phyloP scores from a whole-genome alignment of 2,888 invertebrate species.

The Exocentrus adspersus region DNA sequence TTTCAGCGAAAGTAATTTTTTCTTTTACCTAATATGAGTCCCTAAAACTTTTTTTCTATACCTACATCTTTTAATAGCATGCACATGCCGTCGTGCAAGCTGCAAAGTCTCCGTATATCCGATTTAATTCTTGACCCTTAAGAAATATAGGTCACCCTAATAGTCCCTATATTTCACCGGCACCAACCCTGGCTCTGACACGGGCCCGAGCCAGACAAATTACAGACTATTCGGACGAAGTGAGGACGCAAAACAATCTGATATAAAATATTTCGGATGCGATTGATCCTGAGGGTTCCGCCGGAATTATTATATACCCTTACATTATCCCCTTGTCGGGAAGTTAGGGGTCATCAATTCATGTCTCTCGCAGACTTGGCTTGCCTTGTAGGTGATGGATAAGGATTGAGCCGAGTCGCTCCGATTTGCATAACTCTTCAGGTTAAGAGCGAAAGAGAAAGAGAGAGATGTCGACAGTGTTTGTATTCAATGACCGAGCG shows the following conservation, averaged over 20 bases:
- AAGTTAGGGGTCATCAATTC: conserved; percentile 44
- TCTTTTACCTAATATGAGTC: too few relatives aligned
- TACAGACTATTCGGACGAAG: not conserved
- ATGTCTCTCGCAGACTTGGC: conserved; percentile 41
- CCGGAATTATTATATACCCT: conserved; percentile 30
- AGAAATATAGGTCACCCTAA: not conserved
- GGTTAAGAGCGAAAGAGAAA: conserved; percentile 6
- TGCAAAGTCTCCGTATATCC: not conserved
- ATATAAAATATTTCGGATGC: conserved; percentile 16
- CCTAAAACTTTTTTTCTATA: too few relatives aligned
- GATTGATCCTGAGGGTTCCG: conserved; percentile 15
- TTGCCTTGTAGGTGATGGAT: conserved; percentile 36
- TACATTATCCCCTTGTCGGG: conserved; percentile 33
- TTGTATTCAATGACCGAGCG: conserved; percentile 20
- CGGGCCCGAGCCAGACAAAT: not conserved
- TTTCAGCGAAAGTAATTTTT: too few relatives aligned
- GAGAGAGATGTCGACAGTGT: conserved; percentile 2
- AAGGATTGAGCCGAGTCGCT: conserved; percentile 28
- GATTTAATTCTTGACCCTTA: not conserved
- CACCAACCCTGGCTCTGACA: not conserved
- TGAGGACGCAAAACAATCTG: conserved; percentile 14
- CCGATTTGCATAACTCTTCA: conserved; percentile 36
- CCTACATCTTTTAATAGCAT: too few relatives aligned
- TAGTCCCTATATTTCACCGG: not conserved
- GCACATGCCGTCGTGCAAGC: too few relatives aligned